Conservation (phyloP, 30 jellyfish, hydroid and myxozoan genomes). For the Morbakka virulenta region DNA sequence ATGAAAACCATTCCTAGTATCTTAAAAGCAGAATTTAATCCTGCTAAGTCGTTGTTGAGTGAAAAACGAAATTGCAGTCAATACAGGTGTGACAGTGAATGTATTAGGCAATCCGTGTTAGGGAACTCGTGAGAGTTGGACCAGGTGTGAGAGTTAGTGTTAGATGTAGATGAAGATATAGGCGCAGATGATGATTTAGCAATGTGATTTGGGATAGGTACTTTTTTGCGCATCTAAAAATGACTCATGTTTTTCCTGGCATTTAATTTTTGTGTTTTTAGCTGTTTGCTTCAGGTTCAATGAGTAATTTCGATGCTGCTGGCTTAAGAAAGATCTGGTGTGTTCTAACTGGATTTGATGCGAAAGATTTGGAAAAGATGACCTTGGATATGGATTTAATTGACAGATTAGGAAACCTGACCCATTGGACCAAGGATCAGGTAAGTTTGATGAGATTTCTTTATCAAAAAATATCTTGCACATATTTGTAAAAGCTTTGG, state of each 20-base stretch:
- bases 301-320: conserved; percentile 13
- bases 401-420: conserved; percentile 59
- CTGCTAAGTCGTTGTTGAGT: too few species aligned
- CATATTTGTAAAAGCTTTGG: too few species aligned
- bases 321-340: conserved; percentile 38
- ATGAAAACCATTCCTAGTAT: too few species aligned
- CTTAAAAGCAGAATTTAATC: too few species aligned
- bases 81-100: too few species aligned
- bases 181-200: too few species aligned
- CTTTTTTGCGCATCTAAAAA: not conserved
- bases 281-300: conserved; percentile 55
- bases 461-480: not conserved
- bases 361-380: conserved; percentile 49
- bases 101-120: too few species aligned
- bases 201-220: not conserved
- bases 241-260: not conserved
- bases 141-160: too few species aligned
- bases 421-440: conserved; percentile 76
- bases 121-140: too few species aligned
- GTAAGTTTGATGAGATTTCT: not conserved
- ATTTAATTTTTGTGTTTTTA: not conserved
- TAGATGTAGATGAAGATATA: too few species aligned
- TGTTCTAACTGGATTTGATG: conserved; percentile 59
- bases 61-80: too few species aligned
- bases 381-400: conserved; percentile 50